Percentiles rank a stretch among this genome's conserved stretches.
Evolutionary conservation across 1,140 invertebrate species (phyloP).

Genomic region (Drosophila ficusphila): DNA sequence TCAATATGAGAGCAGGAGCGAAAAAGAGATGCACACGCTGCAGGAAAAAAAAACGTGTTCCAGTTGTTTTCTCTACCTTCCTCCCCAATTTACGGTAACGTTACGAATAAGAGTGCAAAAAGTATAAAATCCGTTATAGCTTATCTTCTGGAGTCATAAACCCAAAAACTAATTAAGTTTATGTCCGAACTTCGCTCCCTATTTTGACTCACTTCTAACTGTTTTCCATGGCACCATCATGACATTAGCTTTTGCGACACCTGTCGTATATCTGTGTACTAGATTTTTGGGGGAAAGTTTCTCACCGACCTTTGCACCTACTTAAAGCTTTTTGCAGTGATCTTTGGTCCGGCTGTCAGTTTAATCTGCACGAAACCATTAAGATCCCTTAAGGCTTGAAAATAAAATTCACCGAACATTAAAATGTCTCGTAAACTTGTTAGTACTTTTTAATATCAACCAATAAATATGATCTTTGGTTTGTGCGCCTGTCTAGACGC

Average conservation of each 20-base stretch:
- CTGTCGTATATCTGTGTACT: slow-evolving; percentile 3
- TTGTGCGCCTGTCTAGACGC: slow-evolving; percentile 9
- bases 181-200: slow-evolving; percentile 51
- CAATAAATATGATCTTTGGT: background rate
- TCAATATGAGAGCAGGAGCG: slow-evolving; percentile 25
- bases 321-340: slow-evolving; percentile 11
- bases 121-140: slow-evolving; percentile 11
- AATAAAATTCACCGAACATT: background rate
- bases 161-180: slow-evolving; percentile 60
- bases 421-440: background rate
- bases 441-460: background rate
- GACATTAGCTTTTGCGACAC: slow-evolving; percentile 35
- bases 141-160: slow-evolving; percentile 35
- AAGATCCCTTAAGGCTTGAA: background rate
- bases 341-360: slow-evolving; percentile 24
- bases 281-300: slow-evolving; percentile 36
- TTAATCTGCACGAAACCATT: background rate
- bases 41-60: slow-evolving; percentile 57
- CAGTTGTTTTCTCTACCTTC: background rate
- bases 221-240: background rate
- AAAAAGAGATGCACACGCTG: slow-evolving; percentile 8
- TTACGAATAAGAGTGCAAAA: slow-evolving; percentile 25
- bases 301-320: slow-evolving; percentile 32
- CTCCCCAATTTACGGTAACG: background rate
- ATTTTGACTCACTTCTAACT: slow-evolving; percentile 19